Evolutionary conservation across 2,113 vertebrate species (phyloP).

Genomic region (Pachycephala philippinensis): DNA sequence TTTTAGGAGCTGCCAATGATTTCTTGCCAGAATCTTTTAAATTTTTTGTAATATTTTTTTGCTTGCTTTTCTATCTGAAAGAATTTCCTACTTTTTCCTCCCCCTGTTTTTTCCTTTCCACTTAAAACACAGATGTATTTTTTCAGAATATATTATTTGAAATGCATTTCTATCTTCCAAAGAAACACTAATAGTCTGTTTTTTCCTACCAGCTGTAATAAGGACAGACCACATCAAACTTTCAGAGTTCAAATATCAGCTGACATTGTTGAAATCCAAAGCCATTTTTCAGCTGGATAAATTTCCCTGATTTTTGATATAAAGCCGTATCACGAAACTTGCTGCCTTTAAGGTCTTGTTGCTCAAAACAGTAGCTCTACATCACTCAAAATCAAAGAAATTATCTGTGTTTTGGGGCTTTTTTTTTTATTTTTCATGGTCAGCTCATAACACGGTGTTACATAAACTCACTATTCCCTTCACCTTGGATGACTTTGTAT

Average conservation of each 20-base stretch:
- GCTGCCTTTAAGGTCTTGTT: not conserved
- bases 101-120: not conserved
- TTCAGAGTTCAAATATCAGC: not conserved
- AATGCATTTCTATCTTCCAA: not conserved
- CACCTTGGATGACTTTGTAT: not conserved
- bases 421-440: not conserved
- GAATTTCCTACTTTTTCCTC: slow-evolving; percentile 3
- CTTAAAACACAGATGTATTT: not conserved
- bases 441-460: not conserved
- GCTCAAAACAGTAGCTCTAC: not conserved
- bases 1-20: slow-evolving; percentile 4
- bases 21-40: slow-evolving; percentile 4
- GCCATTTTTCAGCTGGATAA: not conserved
- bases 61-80: not conserved
- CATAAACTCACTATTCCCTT: not conserved
- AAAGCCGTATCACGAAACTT: not conserved
- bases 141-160: not conserved
- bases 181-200: not conserved
- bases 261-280: not conserved
- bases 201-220: not conserved
- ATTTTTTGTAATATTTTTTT: not conserved
- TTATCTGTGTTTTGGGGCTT: not conserved
- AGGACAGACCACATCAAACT: not conserved
- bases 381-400: not conserved
- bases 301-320: not conserved